These are phyloP conservation scores for Hydrocynus forskahlii DNA, from an alignment of 2,797 vertebrate species.

Conservation along the genomic window DNA sequence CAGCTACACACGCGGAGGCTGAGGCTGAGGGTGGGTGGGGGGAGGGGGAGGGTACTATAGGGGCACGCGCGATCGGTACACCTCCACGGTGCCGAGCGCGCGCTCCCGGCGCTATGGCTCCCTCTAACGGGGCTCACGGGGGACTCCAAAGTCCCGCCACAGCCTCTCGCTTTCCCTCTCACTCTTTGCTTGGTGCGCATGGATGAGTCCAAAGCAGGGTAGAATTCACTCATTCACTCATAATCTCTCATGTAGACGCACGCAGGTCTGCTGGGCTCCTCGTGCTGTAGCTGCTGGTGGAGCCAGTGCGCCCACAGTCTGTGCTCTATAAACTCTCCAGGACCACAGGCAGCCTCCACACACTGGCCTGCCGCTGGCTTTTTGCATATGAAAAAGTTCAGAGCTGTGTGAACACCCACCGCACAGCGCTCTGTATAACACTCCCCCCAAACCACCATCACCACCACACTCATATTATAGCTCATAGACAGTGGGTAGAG, in stretches of 20 bases:
- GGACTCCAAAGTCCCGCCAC: not conserved
- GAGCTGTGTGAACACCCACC: slow-evolving; percentile 7
- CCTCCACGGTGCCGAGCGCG: too few species aligned
- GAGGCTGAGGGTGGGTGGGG: slow-evolving; percentile 65
- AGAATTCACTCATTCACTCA: too few species aligned
- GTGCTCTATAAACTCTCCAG: not conserved
- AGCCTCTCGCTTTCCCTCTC: too few species aligned
- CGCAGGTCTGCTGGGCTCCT: not conserved
- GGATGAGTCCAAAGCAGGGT: not conserved
- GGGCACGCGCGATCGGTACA: not conserved
- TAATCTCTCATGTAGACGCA: too few species aligned
- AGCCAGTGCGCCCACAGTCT: not conserved
- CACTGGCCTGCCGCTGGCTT: not conserved
- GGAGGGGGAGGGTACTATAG: slow-evolving; percentile 58
- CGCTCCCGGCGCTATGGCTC: slow-evolving; percentile 65
- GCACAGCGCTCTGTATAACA: not conserved
- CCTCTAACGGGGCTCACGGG: slow-evolving; percentile 61
- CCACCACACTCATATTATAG: too few species aligned
- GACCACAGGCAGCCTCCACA: not conserved
- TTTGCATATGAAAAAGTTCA: not conserved
- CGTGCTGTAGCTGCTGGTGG: not conserved
- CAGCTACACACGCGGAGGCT: slow-evolving; percentile 66
- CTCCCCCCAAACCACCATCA: too few species aligned
- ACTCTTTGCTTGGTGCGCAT: too few species aligned
- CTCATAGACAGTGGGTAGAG: too few species aligned